These are phyloP conservation scores for Calyptommatus sinebrachiatus DNA, from an alignment of 2,113 vertebrate genomes.

Conservation along the genomic window DNA sequence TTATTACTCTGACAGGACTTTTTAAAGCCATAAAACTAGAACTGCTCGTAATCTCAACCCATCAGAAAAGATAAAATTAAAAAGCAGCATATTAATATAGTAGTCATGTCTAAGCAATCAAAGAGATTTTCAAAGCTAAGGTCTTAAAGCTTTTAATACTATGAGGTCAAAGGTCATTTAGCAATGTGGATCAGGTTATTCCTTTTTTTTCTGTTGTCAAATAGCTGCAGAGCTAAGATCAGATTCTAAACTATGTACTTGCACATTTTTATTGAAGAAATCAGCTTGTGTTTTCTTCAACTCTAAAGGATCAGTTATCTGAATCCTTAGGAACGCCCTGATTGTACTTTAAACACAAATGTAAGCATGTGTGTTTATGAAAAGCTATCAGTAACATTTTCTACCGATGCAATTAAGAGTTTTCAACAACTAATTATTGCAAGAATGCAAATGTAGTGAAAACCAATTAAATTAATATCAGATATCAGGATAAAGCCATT, in stretches of 20 bases:
- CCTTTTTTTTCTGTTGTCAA: slow-evolving; percentile 54
- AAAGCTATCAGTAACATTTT: slow-evolving; percentile 49
- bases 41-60: slow-evolving; percentile 16
- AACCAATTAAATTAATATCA: slow-evolving; percentile 58
- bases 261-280: slow-evolving; percentile 14
- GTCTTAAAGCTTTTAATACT: neutral
- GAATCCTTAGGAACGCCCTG: slow-evolving; percentile 19
- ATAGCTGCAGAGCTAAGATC: slow-evolving; percentile 33
- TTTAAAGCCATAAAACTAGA: slow-evolving; percentile 8
- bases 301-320: slow-evolving; percentile 28
- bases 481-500: slow-evolving; percentile 44
- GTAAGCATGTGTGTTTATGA: neutral
- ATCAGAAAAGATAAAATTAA: slow-evolving; percentile 26
- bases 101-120: slow-evolving; percentile 21
- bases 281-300: neutral
- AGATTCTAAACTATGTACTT: slow-evolving; percentile 50
- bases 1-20: slow-evolving; percentile 8
- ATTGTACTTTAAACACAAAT: slow-evolving; percentile 38
- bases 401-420: slow-evolving; percentile 44
- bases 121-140: slow-evolving; percentile 29
- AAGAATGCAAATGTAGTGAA: slow-evolving; percentile 56
- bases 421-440: slow-evolving; percentile 61
- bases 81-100: slow-evolving; percentile 38
- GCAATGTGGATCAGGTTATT: neutral
- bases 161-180: slow-evolving; percentile 23